Evolutionary conservation across 1,140 invertebrate genomes (phyloP), one percentile per base, ranked within the genome.

Genomic region (Drosophila lini): DNA sequence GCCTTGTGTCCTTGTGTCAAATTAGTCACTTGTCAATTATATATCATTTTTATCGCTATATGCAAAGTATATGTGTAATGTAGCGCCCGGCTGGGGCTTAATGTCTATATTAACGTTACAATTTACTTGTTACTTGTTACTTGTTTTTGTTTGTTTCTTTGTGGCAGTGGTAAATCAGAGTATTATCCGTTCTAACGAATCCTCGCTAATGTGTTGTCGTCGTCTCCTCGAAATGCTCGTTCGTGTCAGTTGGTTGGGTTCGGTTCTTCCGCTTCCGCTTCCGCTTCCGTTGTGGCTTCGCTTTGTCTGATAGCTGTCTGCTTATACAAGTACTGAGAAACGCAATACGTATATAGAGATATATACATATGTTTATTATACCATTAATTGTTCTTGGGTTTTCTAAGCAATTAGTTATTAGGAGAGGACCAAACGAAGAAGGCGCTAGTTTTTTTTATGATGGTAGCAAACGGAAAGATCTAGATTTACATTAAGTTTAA

Each of bases 111-210:
- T 74, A 86, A 80, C 64, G 59, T 71, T 67, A 78, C 64, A 88
- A 59, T 71, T 78, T 80, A 74, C 50, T 76, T 64, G 52, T 80
- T 82, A 74, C 50, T 76, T 64, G 48, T 80, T 82, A 53, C 34
- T 55, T 38, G 32, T 55, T 55, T 34, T 76, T 63, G 63, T 62
- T 73, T 69, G 47, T 64, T 67, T 69, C 32, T 69, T 80, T 91
- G 89, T 91, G 89, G 89, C 89, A 91, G 89, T 91, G 89, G 89
- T 91, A 81, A 89, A 83, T 91, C 80, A 91, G 89, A 91, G 89
- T 91, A 91, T 91, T 89, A 75, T 73, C 74, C 74, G 47, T 75
- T 79, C 61, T 73, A 60, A 60, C 61, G 47, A 71, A 44, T 71
- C 60, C 40, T 68, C 47, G 34, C 67, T 76, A 45, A 41, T 50